Base-by-base conservation (phyloP, 1,140 invertebrate genomes). In the Nomia melanderi region DNA sequence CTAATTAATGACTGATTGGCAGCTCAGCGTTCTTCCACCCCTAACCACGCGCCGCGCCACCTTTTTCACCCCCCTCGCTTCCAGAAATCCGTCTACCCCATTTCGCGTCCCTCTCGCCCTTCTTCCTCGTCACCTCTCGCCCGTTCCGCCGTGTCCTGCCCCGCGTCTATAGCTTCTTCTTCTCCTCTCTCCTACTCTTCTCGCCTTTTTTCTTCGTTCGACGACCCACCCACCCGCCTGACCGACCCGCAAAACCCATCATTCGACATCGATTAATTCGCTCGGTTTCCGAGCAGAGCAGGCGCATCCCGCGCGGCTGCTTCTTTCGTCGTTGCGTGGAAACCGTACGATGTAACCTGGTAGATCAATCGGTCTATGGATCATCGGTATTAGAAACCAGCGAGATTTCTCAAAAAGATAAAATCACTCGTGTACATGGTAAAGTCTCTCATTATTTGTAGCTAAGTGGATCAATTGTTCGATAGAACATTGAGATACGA, bases 1-100 rank as follows among this genome's bases (percentile, higher is more conserved):
- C 79, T 89, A 89, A 90, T 89, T 89, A 88, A 87, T 86, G 71
- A 83, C 81, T 85, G 81, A 87, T 87, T 82, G 85, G 81, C 85
- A 77, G 74, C 44, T 66, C 70, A 50, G 70, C 53, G 64, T 67
- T 47, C 41, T 65, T 84, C 63, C 59, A 79, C 74, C 74, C 63
- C 79, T 41, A 72, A 60, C 77, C 64, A 77, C 72, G 11, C 41
- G 41, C 41, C 12, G 2, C 75, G 56, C 69, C 59, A 83, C 69
- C 79, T 84, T 84, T 85, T 85, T 83, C 69, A 67, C 33, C 70
- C 54, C 60, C 69, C 73, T 82, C 23, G n/a, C 14, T 44, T 67
- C 54, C 56, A 76, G 44, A 57, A 78, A 67, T 59, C 31, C 53
- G 72, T 69, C 77, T 77, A 57, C 79, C 82, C 74, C 79, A n/a